phyloP scores from a whole-genome alignment of 2,797 vertebrate species.

The Huso huso region DNA sequence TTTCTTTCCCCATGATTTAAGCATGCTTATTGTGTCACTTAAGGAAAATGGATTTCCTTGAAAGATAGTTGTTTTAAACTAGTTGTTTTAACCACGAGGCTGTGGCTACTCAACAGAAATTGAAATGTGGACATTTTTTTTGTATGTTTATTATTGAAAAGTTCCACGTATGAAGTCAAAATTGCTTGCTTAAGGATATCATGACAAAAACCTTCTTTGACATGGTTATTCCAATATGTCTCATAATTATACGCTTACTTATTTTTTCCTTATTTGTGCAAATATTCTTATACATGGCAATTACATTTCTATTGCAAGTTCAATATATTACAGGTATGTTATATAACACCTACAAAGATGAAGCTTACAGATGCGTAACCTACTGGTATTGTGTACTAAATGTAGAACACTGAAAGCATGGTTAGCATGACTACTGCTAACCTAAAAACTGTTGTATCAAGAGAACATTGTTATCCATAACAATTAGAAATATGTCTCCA shows the following conservation, averaged over 20 bases:
- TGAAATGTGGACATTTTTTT: background rate
- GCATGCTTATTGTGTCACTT: slow-evolving; percentile 36
- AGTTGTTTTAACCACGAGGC: slow-evolving; percentile 43
- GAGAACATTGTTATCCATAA: no score
- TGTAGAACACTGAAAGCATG: no score
- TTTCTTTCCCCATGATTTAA: slow-evolving; percentile 12
- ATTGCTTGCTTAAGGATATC: slow-evolving; percentile 30
- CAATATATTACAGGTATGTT: background rate
- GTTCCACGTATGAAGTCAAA: slow-evolving; percentile 42
- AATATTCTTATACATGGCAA: background rate
- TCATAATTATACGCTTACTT: slow-evolving; percentile 55
- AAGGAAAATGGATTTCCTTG: slow-evolving; percentile 41
- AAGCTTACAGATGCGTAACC: background rate
- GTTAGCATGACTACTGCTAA: no score
- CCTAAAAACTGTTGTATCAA: no score
- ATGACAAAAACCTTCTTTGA: slow-evolving; percentile 49
- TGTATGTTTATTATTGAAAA: slow-evolving; percentile 41
- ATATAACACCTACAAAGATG: slow-evolving; percentile 1
- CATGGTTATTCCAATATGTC: slow-evolving; percentile 46
- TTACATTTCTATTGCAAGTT: background rate
- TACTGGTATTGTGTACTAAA: no score
- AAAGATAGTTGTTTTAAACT: slow-evolving; percentile 52
- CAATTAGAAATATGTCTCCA: no score
- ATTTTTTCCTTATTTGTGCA: slow-evolving; percentile 28
- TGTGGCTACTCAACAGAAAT: slow-evolving; percentile 27